Percentiles rank a stretch among this genome's conserved stretches.
Evolutionary conservation across 30 jellyfish, hydroid and myxozoan genomes (phyloP).

Genomic region (Aurelia coerulea): DNA sequence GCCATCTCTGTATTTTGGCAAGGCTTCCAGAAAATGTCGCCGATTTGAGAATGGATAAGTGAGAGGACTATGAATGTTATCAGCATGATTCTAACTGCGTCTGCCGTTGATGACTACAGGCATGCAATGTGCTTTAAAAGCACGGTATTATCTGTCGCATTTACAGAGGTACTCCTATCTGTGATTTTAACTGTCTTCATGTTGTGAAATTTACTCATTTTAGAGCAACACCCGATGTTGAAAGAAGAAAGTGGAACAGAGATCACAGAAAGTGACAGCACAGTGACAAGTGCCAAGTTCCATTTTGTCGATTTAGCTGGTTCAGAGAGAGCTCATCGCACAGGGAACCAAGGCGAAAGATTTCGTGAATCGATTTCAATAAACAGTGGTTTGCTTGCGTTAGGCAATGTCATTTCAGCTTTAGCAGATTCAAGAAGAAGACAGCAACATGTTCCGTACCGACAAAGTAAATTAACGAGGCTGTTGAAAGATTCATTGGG

Average conservation of each 20-base stretch:
- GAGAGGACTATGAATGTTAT: too few species aligned
- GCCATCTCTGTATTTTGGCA: too few species aligned
- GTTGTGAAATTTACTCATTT: background rate
- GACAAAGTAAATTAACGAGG: slow-evolving; percentile 95
- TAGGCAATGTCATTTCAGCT: slow-evolving; percentile 97
- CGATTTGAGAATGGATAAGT: too few species aligned
- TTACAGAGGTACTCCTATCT: too few species aligned
- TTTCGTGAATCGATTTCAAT: slow-evolving; percentile 94
- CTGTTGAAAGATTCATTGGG: slow-evolving; percentile 97
- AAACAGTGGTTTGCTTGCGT: slow-evolving; percentile 91
- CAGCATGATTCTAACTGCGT: too few species aligned
- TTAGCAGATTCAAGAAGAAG: slow-evolving; percentile 83
- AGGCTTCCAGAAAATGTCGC: too few species aligned
- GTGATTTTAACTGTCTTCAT: background rate
- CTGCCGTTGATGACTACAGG: too few species aligned
- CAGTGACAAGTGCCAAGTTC: slow-evolving; percentile 68
- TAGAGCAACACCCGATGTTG: slow-evolving; percentile 29
- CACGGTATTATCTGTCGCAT: too few species aligned
- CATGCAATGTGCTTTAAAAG: too few species aligned
- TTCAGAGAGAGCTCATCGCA: slow-evolving; percentile 95
- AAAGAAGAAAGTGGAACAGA: background rate
- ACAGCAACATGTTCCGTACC: slow-evolving; percentile 90
- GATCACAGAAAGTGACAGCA: slow-evolving; percentile 12
- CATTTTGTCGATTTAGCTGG: slow-evolving; percentile 99
- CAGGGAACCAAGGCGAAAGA: slow-evolving; percentile 97